These are phyloP conservation scores for Venustaconcha ellipsiformis DNA, from an alignment of 1,140 invertebrate species.

Conservation along the genomic window DNA sequence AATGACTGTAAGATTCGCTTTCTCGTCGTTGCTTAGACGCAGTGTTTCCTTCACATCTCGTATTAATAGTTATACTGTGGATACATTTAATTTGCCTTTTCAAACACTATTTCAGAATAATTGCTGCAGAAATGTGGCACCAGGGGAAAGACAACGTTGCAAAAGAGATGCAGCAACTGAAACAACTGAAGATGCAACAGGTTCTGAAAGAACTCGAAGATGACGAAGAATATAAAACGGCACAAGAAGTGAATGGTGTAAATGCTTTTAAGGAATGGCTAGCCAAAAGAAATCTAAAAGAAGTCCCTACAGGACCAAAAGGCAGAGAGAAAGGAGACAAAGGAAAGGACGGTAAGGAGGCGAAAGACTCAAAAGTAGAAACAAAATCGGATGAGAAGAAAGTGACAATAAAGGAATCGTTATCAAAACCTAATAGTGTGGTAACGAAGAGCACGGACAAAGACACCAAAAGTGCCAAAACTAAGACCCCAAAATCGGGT, in stretches of 20 bases:
- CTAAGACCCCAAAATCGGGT: conserved; percentile 6
- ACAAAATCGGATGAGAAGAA: not conserved
- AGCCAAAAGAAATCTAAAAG: conserved; percentile 29
- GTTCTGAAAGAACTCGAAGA: conserved; percentile 57
- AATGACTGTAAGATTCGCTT: too few species aligned
- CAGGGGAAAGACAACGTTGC: conserved; percentile 63
- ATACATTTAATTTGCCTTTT: too few species aligned
- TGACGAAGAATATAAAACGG: conserved; percentile 50
- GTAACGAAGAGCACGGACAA: conserved; percentile 3
- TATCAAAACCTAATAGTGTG: conserved; percentile 43
- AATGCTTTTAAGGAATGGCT: conserved; percentile 60
- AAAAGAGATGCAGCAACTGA: conserved; percentile 60
- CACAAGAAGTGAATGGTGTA: conserved; percentile 54
- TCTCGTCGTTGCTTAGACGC: too few species aligned
- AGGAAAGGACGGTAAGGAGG: not conserved
- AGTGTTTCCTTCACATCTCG: too few species aligned
- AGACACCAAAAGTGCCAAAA: conserved; percentile 1
- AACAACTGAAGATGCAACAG: conserved; percentile 64
- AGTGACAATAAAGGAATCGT: conserved; percentile 15
- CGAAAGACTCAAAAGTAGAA: conserved; percentile 6
- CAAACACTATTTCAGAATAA: conserved; percentile 46
- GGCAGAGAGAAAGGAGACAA: conserved; percentile 5
- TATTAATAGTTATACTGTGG: too few species aligned
- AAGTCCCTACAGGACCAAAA: conserved; percentile 33
- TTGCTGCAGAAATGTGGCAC: conserved; percentile 67